Conservation (phyloP, 2,797 vertebrate species). For the Rhabdophis nuchalis region DNA sequence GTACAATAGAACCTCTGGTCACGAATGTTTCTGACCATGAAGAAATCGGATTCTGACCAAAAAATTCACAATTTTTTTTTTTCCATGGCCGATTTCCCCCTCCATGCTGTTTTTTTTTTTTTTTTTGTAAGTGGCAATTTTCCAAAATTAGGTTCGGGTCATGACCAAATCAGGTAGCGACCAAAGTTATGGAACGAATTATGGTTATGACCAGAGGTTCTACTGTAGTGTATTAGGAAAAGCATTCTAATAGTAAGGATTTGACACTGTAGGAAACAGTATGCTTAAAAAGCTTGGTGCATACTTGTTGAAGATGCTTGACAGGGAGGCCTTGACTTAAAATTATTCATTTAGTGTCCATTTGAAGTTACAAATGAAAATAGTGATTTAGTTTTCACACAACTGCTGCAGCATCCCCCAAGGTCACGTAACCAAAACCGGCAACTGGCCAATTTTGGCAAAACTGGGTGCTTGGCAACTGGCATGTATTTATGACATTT, state of each 20-base stretch:
- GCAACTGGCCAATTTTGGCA: neutral
- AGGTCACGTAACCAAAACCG: neutral
- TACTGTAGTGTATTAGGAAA: neutral
- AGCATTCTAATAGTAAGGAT: neutral
- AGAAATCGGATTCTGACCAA: too few species aligned
- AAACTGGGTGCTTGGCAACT: neutral
- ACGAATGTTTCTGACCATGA: too few species aligned
- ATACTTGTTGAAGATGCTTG: neutral
- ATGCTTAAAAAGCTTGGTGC: neutral
- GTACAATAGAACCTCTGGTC: too few species aligned
- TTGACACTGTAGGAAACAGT: neutral
- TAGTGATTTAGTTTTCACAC: neutral
- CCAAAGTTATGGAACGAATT: too few species aligned
- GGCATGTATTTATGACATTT: neutral
- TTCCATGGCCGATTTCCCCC: too few species aligned
- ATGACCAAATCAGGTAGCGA: too few species aligned
- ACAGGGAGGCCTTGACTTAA: neutral
- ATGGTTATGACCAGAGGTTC: too few species aligned
- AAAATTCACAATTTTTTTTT: too few species aligned
- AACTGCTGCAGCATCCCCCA: neutral
- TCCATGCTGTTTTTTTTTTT: too few species aligned
- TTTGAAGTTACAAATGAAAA: neutral
- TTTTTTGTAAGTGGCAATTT: too few species aligned
- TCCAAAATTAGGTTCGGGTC: too few species aligned
- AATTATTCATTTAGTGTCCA: neutral